Conservation (phyloP, 2,888 invertebrate genomes). For the Linnaemya vulpina region DNA sequence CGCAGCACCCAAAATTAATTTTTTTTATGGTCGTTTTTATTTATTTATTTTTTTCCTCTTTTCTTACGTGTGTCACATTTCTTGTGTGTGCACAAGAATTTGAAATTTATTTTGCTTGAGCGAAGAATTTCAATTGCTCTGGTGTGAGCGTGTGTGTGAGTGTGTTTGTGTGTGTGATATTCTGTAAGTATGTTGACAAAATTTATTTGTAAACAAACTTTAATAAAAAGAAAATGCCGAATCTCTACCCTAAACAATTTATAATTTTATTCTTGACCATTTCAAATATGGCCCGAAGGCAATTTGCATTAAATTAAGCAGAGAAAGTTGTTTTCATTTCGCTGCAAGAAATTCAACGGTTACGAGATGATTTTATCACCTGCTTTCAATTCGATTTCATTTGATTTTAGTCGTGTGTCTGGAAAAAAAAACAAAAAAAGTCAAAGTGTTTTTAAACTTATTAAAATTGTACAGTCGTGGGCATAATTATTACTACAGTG, state of each 20-base stretch:
- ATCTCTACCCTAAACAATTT: constrained; percentile 8
- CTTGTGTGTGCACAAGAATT: not conserved
- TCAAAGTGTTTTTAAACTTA: not conserved
- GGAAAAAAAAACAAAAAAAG: not conserved
- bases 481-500: not conserved
- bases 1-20: not conserved
- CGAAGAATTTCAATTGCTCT: constrained; percentile 16
- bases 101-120: not conserved
- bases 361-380: constrained; percentile 5
- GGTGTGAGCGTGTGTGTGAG: not conserved
- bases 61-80: constrained; percentile 29
- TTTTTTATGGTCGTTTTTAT: not conserved
- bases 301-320: constrained; percentile 10
- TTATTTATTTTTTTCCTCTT: constrained; percentile 27
- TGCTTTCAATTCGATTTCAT: not conserved
- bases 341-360: not conserved
- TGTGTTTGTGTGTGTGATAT: not conserved
- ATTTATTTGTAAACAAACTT: constrained; percentile 35
- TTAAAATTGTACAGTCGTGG: not conserved
- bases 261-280: constrained; percentile 23
- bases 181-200: constrained; percentile 2
- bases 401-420: not conserved
- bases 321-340: constrained; percentile 34
- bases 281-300: constrained; percentile 6
- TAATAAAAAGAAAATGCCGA: not conserved